Base-by-base conservation (phyloP, 2,113 vertebrate genomes). In the Struthio camelus region DNA sequence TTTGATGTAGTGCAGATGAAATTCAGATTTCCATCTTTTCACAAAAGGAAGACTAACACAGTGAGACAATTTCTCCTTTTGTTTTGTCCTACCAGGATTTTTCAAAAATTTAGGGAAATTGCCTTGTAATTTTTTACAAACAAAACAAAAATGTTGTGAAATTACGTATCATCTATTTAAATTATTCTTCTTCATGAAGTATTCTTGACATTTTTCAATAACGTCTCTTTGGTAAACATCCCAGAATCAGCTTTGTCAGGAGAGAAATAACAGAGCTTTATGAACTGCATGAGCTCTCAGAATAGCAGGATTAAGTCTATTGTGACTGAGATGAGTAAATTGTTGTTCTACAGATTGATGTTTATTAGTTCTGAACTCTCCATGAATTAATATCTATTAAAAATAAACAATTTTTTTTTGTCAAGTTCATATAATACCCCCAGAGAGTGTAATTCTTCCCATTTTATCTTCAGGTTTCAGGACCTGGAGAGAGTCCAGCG, bases 351-450 rank as follows among this genome's bases (percentile, higher is more conserved):
- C 30, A 85, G 85, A 82, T 42, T 72, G 9, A 48, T 87, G 25
- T 82, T 85, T 91, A 83, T 80, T 85, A 23, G 53, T 82, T 95
- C 85, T 92, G 71, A 90, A 95, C 90, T 80, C 71, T 10, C 5
- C 25, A 76, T 36, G 77, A 78, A 87, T 81, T 87, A 75, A 12
- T 59, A 11, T 54, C 32, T 71, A 34, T 75, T 71, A 71, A 64
- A 92, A 88, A 76, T 32, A 78, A 87, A 87, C 59, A 65, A 6
- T 78, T 70, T 38, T 61, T 59, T 8, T 85, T 85, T 69, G 3
- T 82, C 23, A 65, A 77, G 4, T 51, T 82, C 32, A 56, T 69
- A 6, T 59, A 28, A 65, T 67, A 64, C 23, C 12, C 40, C 18
- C 18, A 28, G 18, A 75, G 17, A 50, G 9, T 58, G 23, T 23